Evolutionary conservation across 2,113 vertebrate species (phyloP).

Genomic region (Albula glossodonta): DNA sequence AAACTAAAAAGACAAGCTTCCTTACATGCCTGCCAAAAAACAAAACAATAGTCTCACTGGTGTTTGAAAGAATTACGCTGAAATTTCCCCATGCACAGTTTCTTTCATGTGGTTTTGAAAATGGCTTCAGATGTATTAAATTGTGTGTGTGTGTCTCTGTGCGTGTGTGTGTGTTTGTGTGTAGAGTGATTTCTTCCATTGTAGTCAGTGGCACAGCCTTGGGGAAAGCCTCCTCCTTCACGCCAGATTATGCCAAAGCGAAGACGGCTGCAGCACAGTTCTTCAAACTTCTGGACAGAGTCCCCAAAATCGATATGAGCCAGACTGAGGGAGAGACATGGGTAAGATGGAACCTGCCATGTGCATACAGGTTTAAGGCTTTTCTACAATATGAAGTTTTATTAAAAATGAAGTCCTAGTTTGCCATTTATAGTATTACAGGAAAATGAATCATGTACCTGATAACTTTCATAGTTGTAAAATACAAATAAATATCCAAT

Average conservation of each 20-base stretch:
- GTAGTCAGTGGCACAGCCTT: slow-evolving; percentile 69
- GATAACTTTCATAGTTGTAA: too few relatives aligned
- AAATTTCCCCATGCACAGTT: too few relatives aligned
- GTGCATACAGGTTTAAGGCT: background rate
- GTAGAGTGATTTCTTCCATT: slow-evolving; percentile 69
- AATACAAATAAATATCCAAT: too few relatives aligned
- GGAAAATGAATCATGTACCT: too few relatives aligned
- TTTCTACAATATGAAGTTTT: too few relatives aligned
- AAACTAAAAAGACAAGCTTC: too few relatives aligned
- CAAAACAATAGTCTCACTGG: too few relatives aligned
- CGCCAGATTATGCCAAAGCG: slow-evolving; percentile 75
- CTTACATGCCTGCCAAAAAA: too few relatives aligned
- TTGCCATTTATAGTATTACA: too few relatives aligned
- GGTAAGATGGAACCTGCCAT: slow-evolving; percentile 52
- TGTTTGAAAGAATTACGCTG: too few relatives aligned
- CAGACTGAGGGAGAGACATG: slow-evolving; percentile 57
- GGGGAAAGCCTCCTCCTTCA: slow-evolving; percentile 68
- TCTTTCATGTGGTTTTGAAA: background rate
- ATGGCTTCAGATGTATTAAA: background rate
- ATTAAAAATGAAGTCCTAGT: too few relatives aligned
- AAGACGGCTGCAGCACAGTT: slow-evolving; percentile 70
- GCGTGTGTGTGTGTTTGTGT: slow-evolving; percentile 13
- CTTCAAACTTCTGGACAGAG: slow-evolving; percentile 69
- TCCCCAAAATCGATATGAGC: slow-evolving; percentile 62
- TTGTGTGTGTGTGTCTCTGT: background rate